Evolutionary conservation across 1,140 invertebrate species (phyloP).

Genomic region (Lasaia peninsularis): DNA sequence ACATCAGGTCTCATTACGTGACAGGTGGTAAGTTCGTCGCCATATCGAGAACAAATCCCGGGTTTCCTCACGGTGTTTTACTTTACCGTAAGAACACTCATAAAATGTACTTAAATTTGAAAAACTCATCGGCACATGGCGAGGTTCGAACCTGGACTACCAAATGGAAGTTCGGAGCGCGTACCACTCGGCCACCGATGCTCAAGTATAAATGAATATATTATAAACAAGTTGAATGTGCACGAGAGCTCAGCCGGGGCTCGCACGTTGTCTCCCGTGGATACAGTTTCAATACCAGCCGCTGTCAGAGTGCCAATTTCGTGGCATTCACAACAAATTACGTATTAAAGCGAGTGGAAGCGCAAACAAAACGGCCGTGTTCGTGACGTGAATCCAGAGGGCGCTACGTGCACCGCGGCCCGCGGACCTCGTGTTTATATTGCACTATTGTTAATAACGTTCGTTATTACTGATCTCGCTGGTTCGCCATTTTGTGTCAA

Average conservation of each 20-base stretch:
- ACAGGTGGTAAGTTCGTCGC: too few species aligned
- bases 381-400: conserved; percentile 64
- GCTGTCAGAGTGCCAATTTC: conserved; percentile 71
- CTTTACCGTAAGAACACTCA: too few species aligned
- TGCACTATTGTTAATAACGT: background rate
- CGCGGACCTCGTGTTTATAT: background rate
- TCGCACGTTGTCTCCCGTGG: conserved; percentile 28
- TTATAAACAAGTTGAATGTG: background rate
- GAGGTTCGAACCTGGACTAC: too few species aligned
- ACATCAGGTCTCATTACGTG: too few species aligned
- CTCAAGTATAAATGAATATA: background rate
- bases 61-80: too few species aligned
- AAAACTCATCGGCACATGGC: too few species aligned
- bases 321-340: conserved; percentile 74
- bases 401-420: conserved; percentile 37
- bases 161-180: too few species aligned
- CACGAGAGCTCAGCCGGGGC: background rate
- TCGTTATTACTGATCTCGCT: background rate
- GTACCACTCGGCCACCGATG: too few species aligned
- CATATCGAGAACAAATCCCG: too few species aligned
- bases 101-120: too few species aligned
- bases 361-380: conserved; percentile 71
- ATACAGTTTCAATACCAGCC: conserved; percentile 65
- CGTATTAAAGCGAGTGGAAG: conserved; percentile 70
- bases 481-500: background rate